Evolutionary conservation across 37 sponge, comb jelly and placozoan species (phyloP), one percentile per base, ranked within the genome.

Genomic region (Tethya wilhelma): DNA sequence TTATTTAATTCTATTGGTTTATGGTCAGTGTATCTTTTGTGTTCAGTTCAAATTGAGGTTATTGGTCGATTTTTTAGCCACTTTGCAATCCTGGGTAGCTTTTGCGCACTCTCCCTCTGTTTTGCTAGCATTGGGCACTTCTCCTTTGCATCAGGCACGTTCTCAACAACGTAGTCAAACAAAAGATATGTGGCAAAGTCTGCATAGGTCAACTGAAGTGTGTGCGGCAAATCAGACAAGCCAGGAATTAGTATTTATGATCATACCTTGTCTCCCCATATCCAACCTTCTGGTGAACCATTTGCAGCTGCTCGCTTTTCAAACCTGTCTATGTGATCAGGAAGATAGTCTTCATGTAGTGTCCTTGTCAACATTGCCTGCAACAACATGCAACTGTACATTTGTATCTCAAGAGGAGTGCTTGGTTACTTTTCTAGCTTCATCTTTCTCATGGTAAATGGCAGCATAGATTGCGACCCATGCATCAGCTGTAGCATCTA

Each of bases 201-300:
- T 45, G 80, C 87, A 64, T 86, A 86, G 36, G 87, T 86, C 62
- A 84, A 25, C 84, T 84, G 76, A 0, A 8, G 11, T 25, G 44
- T 26, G 8, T 5, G 69, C 14, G 28, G 49, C 28, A 31, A 46
- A 72, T 31, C 23, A 38, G 40, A 38, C 11, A 14, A 67, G 9
- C 14, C 20, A 8, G 41, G 29, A 29, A 72, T 12, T 26, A n/a
- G 11, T 44, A 12, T 11, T 49, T 72, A 17, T 56, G 11, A 29
- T 4, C n/a, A 56, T 71, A 79, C 87, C 80, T 86, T 71, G 0
- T 60, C 8, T 49, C 87, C 87, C 42, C 46, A 60, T 37, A 86
- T 66, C 87, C 87, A 86, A 2, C 80, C 80, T 8, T 78, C 79
- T 25, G 22, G 69, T 4, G 58, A 12, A 26, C 56, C 38, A 43